Evolutionary conservation across 2,888 invertebrate genomes (phyloP), one percentile per base, ranked within the genome.

Genomic region (Tortrix viridana): DNA sequence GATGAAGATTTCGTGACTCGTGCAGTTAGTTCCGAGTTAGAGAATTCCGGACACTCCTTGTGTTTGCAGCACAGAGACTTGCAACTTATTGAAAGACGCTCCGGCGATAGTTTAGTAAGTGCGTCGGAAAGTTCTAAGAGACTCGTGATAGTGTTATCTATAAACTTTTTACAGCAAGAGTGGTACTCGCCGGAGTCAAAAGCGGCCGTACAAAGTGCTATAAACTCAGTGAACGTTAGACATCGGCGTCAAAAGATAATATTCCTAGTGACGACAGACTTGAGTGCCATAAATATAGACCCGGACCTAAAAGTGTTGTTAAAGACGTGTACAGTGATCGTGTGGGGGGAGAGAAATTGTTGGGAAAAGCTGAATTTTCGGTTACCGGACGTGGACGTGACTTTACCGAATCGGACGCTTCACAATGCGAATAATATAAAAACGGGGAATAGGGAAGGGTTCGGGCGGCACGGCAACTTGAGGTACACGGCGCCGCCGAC

Each of bases 331-430:
- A 93, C 94, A 73, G 95, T 95, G 77, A 94, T 95, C 55, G 94
- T 95, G 80, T 96, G 96, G 95, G 96, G 96, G 69, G 97, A 97
- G 80, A 95, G 95, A 71, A 94, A 96, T 75, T 97, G 97, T 93
- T 97, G 97, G 97, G 96, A 97, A 78, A 97, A 97, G 86, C 93
- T 98, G 78, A 94, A 96, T 84, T 95, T 93, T 92, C 95, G 96
- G 73, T 95, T 97, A 94, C 97, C 97, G 71, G 96, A 96, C 84
- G 95, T 96, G 73, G 93, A 92, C 81, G 89, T 92, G 81, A 93
- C 92, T 69, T 86, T 93, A 66, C 93, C 94, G 72, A 92, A 92
- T 86, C 92, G 92, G 87, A 93, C 92, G 86, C 88, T 92, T 80
- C 92, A 92, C 80, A 90, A 86, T 69, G 85, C 92, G 67, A 90